phyloP scores from a whole-genome alignment of 2,888 invertebrate species.

The Volucella zonaria region DNA sequence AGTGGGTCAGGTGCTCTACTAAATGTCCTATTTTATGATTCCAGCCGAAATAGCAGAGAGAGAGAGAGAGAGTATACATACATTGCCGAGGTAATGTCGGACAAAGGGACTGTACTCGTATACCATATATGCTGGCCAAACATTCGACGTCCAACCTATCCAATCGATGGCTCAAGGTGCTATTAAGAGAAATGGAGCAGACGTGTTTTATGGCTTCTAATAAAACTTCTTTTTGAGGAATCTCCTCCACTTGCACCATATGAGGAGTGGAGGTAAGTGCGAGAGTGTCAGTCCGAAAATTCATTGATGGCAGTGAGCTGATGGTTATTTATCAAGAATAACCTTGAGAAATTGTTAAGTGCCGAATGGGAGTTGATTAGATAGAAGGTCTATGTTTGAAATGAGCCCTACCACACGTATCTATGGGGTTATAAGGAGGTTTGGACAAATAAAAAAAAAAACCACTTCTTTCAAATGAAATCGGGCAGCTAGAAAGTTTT shows the following conservation, averaged over 20 bases:
- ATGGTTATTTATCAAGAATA: conserved; percentile 54
- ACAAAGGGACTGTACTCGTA: neutral
- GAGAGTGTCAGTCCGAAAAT: conserved; percentile 19
- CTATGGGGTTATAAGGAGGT: too few species aligned
- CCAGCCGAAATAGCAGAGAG: neutral
- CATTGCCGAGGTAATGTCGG: conserved; percentile 27
- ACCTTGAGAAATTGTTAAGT: conserved; percentile 45
- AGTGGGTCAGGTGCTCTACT: conserved; percentile 62
- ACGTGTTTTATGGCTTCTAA: conserved; percentile 60
- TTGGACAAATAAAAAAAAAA: too few species aligned
- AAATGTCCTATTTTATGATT: conserved; percentile 66
- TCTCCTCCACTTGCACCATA: conserved; percentile 1
- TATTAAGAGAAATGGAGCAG: conserved; percentile 61
- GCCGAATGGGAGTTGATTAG: neutral
- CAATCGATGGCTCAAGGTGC: conserved; percentile 49
- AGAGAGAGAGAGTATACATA: neutral
- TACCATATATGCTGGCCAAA: neutral
- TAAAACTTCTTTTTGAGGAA: conserved; percentile 56
- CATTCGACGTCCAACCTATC: neutral
- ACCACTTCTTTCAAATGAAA: too few species aligned
- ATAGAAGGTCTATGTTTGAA: neutral
- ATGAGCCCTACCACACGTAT: neutral
- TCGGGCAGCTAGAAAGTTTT: too few species aligned
- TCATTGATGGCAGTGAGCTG: conserved; percentile 31
- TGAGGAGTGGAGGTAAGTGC: too few species aligned